Evolutionary conservation across 2,888 invertebrate genomes (phyloP).

Genomic region (Tachina fera): DNA sequence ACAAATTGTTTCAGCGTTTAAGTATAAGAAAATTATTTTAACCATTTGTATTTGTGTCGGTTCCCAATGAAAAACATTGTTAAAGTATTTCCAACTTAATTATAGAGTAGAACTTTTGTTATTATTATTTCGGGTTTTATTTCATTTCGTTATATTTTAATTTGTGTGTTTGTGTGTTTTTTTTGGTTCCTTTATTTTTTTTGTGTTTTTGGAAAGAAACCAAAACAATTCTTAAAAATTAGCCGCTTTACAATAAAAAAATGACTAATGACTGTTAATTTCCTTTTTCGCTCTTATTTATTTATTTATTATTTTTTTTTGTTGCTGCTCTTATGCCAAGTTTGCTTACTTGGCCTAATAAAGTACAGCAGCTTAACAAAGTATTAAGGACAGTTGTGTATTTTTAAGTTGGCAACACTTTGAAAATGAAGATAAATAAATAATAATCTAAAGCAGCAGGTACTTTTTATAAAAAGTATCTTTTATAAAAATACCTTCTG

Average conservation of each 20-base stretch:
- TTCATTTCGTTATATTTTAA: conserved; percentile 32
- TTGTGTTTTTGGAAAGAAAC: conserved; percentile 50
- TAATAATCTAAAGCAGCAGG: too few relatives aligned
- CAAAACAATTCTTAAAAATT: conserved; percentile 64
- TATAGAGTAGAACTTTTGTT: conserved; percentile 25
- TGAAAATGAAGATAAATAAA: too few relatives aligned
- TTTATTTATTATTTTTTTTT: background rate
- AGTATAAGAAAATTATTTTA: conserved; percentile 53
- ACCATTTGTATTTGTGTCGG: conserved; percentile 51
- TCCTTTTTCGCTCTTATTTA: conserved; percentile 60
- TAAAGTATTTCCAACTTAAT: conserved; percentile 73
- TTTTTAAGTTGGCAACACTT: background rate
- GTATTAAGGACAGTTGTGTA: background rate
- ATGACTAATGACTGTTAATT: conserved; percentile 73
- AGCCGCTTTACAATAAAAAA: conserved; percentile 67
- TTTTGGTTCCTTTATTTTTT: background rate
- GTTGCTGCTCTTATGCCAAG: conserved; percentile 28
- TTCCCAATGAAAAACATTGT: conserved; percentile 70
- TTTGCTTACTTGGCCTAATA: background rate
- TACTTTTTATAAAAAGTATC: too few relatives aligned
- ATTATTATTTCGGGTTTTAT: conserved; percentile 23
- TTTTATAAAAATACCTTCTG: too few relatives aligned
- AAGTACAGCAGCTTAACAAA: conserved; percentile 13
- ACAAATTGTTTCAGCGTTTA: conserved; percentile 57
- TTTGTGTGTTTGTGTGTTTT: conserved; percentile 15